Conservation (phyloP, 1,140 invertebrate genomes). For the Planococcus citri region DNA sequence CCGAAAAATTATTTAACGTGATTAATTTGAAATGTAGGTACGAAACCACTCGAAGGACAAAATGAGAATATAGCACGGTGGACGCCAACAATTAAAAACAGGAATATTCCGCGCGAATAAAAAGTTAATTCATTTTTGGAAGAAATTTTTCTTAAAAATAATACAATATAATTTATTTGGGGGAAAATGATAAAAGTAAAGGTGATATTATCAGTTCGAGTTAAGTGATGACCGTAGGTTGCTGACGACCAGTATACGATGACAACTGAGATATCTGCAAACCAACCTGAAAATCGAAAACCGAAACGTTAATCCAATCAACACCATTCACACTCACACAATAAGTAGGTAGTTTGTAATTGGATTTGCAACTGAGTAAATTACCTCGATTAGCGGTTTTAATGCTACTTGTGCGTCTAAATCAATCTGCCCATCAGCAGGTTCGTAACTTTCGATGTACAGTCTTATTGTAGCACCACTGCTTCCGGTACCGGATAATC, state of each 20-base stretch:
- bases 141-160: no score
- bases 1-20: no score
- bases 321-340: neutral
- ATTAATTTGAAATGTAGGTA: no score
- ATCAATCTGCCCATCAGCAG: conserved; percentile 45
- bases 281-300: conserved; percentile 43
- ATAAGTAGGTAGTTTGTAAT: neutral
- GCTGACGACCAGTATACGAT: conserved; percentile 71
- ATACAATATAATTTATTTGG: no score
- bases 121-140: no score
- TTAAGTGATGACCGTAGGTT: conserved; percentile 97
- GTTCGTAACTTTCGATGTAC: conserved; percentile 84
- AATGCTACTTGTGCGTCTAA: conserved; percentile 69
- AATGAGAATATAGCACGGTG: no score
- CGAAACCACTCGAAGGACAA: no score
- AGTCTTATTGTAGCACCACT: conserved; percentile 90
- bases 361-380: neutral
- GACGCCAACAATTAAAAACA: no score
- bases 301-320: neutral
- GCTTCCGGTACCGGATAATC: conserved; percentile 94
- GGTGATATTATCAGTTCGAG: no score
- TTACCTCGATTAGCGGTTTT: conserved; percentile 67
- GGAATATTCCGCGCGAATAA: no score
- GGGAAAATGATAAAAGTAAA: no score
- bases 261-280: conserved; percentile 70